Evolutionary conservation across 2,113 vertebrate genomes (phyloP).

Genomic region (Melozone crissalis): DNA sequence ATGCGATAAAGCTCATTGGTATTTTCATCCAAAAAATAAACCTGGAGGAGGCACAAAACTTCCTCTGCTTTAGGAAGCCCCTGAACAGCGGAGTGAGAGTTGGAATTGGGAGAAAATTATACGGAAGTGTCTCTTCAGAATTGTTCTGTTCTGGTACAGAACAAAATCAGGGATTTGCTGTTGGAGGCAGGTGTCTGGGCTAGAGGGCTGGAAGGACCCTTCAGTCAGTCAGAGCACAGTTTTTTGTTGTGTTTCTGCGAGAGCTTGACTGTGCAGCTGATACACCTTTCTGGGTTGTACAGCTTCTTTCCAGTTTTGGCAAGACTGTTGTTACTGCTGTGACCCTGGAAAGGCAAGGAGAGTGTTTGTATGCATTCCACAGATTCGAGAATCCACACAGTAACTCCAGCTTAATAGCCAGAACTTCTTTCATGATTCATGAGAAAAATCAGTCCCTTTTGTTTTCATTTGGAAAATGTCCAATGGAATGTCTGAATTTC

Average conservation of each 20-base stretch:
- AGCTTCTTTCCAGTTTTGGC: conserved; percentile 24
- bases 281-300: background rate
- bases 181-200: background rate
- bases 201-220: background rate
- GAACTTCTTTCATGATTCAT: background rate
- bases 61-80: background rate
- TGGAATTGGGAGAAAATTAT: background rate
- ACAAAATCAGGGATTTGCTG: background rate
- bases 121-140: background rate
- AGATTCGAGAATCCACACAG: background rate
- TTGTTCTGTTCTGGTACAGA: background rate
- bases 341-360: conserved; percentile 7
- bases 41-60: background rate
- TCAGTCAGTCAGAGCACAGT: background rate
- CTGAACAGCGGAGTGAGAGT: background rate
- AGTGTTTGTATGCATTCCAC: conserved; percentile 19
- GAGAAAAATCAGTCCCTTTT: background rate
- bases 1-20: background rate
- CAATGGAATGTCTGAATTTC: background rate
- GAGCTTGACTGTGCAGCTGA: background rate
- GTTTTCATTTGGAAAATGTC: background rate
- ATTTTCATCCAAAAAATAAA: conserved; percentile 11
- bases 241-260: background rate
- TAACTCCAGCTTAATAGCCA: background rate
- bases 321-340: background rate